These are phyloP conservation scores for Drosophila lini DNA, from an alignment of 1,140 invertebrate species.

Conservation along the genomic window DNA sequence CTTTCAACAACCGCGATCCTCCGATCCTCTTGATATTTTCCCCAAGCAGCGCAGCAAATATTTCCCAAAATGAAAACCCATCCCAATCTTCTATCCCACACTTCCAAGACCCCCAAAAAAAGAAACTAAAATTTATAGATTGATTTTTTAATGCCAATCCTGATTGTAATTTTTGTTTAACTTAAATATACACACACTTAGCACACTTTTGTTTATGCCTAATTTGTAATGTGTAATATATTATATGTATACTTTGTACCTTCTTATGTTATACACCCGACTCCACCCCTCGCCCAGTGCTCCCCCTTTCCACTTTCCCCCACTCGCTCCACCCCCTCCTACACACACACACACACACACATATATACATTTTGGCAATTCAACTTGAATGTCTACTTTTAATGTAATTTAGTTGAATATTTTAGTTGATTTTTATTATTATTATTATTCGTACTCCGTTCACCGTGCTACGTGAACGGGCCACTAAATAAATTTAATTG, in stretches of 20 bases:
- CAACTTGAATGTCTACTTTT: constrained; percentile 72
- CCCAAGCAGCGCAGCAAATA: constrained; percentile 57
- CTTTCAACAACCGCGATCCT: constrained; percentile 52
- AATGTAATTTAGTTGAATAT: constrained; percentile 84
- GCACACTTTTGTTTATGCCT: constrained; percentile 77
- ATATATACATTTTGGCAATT: constrained; percentile 62
- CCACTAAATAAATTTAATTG: constrained; percentile 79
- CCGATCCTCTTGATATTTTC: constrained; percentile 6
- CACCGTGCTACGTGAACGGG: constrained; percentile 40
- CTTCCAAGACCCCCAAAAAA: neutral
- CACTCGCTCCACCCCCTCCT: constrained; percentile 1
- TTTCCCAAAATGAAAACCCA: constrained; percentile 25
- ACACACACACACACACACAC: neutral
- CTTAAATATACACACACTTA: constrained; percentile 54
- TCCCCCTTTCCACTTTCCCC: constrained; percentile 10
- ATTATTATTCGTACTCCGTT: constrained; percentile 72
- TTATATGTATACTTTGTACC: constrained; percentile 78
- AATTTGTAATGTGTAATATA: constrained; percentile 78
- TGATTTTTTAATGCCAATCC: constrained; percentile 19
- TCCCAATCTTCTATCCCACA: constrained; percentile 12
- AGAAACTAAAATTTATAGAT: constrained; percentile 36
- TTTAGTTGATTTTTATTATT: constrained; percentile 84
- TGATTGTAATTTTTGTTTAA: constrained; percentile 49
- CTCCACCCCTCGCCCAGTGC: constrained; percentile 57
- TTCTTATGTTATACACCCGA: constrained; percentile 66